Base-by-base conservation (phyloP, 2,113 vertebrate species). In the Nyctereutes procyonoides region DNA sequence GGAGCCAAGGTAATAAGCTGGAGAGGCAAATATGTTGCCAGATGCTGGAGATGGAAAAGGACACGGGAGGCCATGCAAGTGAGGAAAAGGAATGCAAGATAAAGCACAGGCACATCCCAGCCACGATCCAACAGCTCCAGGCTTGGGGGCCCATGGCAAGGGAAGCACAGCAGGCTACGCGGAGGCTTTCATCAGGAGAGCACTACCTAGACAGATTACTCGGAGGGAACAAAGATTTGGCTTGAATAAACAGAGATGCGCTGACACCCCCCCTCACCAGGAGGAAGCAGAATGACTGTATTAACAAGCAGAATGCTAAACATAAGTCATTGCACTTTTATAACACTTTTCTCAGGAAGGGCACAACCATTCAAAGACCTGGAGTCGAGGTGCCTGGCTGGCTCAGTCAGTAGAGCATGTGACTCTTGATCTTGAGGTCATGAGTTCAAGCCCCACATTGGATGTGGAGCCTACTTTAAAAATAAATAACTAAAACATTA, bases 11-110 rank as follows among this genome's bases (percentile, higher is more conserved):
- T 22, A 92, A 77, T 65, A 71, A 77, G 83, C 8, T 67, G 51
- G 20, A 38, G 71, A 76, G 55, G 38, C 12, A 91, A 53, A 73
- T 73, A 82, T 10, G 35, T 30, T 83, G 5, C 30, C 24, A 80
- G 8, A 35, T 96, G 30, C 81, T 35, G n/a, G 76, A 94, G 56
- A 92, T 35, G 71, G 69, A 76, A 62, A 97, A 89, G 20, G 60
- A 80, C 55, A 76, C 15, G n/a, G 16, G n/a, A 60, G 51, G 62
- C 8, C 58, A 3, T 71, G 53, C 9, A 92, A 90, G 7, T 28
- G 13, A 83, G 86, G 26, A 55, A 58, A 89, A 96, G 17, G 26
- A 93, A 93, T 69, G 38, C 11, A 74, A 92, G 84, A 85, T n/a
- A 35, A 88, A 32, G 19, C 28, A 35, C 32, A 82, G 55, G 12